Percentiles rank a stretch among this genome's conserved stretches.
Evolutionary conservation across 2,888 invertebrate species (phyloP).

Genomic region (Rutpela maculata): DNA sequence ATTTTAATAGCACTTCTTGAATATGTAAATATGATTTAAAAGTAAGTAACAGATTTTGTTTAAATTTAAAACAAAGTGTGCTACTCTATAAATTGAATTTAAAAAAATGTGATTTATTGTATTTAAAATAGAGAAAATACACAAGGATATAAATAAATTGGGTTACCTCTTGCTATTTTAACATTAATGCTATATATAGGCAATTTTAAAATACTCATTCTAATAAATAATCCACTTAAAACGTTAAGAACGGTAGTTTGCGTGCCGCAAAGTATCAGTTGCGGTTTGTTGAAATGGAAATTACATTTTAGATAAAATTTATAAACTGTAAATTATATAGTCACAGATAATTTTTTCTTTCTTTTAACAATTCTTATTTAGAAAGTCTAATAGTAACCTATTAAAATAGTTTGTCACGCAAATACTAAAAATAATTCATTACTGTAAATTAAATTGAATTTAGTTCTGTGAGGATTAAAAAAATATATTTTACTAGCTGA

Average conservation of each 20-base stretch:
- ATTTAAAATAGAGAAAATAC: too few species aligned
- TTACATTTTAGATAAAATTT: conserved; percentile 56
- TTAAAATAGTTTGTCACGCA: background rate
- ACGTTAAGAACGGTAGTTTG: conserved; percentile 41
- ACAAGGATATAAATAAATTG: background rate
- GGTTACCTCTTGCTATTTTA: background rate
- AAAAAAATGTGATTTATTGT: too few species aligned
- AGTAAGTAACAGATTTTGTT: too few species aligned
- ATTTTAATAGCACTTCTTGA: too few species aligned
- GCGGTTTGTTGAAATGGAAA: conserved; percentile 59
- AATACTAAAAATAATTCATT: background rate
- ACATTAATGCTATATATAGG: background rate
- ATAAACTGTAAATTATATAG: conserved; percentile 57
- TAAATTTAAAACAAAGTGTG: too few species aligned
- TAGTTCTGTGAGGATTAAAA: too few species aligned
- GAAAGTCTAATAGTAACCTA: background rate
- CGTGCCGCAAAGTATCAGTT: conserved; percentile 51
- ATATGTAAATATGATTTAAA: too few species aligned
- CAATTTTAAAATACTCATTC: background rate
- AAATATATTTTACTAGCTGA: too few species aligned
- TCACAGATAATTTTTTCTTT: conserved; percentile 46
- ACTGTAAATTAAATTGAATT: background rate
- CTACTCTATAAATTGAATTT: too few species aligned
- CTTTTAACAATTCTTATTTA: background rate
- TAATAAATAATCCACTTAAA: conserved; percentile 47